Base-by-base conservation (phyloP, 2,888 invertebrate genomes). In the Chloroclysta siterata region DNA sequence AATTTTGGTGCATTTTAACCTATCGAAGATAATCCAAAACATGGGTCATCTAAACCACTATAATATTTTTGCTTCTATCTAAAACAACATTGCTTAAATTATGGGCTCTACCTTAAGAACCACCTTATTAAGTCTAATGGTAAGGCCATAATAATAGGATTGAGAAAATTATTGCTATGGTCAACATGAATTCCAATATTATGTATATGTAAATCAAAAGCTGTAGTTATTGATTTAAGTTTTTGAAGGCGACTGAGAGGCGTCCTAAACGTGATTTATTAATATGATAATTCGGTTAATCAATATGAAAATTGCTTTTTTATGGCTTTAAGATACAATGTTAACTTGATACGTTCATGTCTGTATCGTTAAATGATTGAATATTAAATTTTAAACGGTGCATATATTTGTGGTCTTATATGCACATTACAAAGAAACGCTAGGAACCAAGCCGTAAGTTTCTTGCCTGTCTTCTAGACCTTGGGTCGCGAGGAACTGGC, bases 121-220 rank as follows among this genome's bases (percentile, higher is more conserved):
- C 68, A 62, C 63, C 57, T 66, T 71, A 74, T 76, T 74, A 71
- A 68, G 63, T 70, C 56, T 59, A 71, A 58, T 42, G 48, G 57
- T 51, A 52, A 52, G 60, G 65, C 63, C 59, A 62, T 73, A 70
- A 70, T 73, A 72, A 77, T 70, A 72, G 68, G 70, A 70, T 73
- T 75, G 64, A 64, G 53, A 66, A 70, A 75, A 72, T 71, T 78
- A 80, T 79, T 73, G 60, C 62, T 73, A 75, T 74, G 69, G 69
- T 69, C 59, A 66, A 68, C 68, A 69, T 72, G 66, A 77, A 75
- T 22, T 47, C 48, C 61, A 65, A 74, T 68, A 75, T 75, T 79
- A 81, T 77, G 79, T 68, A 75, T 79, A 81, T 77, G 79, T 68
- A 71, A 81, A 81, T 79, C 29, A 22, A 8, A 48, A 44, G 41